Percentiles rank a stretch among this genome's conserved stretches.
Conservation (phyloP, 2,888 invertebrate genomes). For the Gymnocheta viridis region DNA sequence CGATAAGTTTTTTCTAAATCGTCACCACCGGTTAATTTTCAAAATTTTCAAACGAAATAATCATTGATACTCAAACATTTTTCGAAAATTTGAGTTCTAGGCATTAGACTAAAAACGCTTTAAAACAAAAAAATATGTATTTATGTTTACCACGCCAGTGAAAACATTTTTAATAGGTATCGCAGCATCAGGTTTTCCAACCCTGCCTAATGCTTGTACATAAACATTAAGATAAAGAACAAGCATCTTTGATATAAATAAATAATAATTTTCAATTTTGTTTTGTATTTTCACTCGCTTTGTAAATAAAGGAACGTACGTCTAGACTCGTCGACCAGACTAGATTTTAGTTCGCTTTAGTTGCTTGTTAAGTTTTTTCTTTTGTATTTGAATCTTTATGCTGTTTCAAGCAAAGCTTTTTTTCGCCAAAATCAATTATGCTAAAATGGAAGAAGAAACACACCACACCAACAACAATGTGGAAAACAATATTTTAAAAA, state of each 20-base stretch:
- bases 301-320: constrained; percentile 52
- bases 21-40: no score
- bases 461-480: background rate
- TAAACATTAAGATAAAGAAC: background rate
- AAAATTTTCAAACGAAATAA: no score
- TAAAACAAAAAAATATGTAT: no score
- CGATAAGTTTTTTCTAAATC: no score
- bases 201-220: background rate
- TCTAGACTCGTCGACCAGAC: constrained; percentile 62
- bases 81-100: no score
- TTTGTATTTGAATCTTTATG: constrained; percentile 13
- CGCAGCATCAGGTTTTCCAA: background rate
- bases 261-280: constrained; percentile 60
- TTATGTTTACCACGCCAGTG: no score
- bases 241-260: constrained; percentile 16
- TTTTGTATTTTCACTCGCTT: constrained; percentile 38
- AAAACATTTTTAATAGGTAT: background rate
- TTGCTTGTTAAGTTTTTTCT: constrained; percentile 11
- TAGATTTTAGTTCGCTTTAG: constrained; percentile 28
- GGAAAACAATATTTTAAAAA: background rate
- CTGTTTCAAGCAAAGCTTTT: constrained; percentile 1
- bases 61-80: no score
- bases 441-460: background rate
- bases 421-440: background rate
- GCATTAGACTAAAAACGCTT: no score